phyloP scores from a whole-genome alignment of 2,113 vertebrate species.

The Onychostruthus taczanowskii region DNA sequence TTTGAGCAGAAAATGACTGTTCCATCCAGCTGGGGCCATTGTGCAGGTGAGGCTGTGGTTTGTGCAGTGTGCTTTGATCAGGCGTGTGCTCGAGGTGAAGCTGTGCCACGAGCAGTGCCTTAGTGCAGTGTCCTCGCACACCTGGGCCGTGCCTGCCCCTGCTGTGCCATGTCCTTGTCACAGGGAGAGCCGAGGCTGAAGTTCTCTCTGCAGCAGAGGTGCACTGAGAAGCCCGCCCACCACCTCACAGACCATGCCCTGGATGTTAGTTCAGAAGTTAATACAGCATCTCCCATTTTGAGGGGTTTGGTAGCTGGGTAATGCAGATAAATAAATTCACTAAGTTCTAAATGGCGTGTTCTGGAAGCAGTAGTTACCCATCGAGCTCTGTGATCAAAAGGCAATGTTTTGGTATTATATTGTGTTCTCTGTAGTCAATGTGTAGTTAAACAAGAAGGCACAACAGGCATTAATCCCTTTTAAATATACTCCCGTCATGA shows the following conservation, averaged over 20 bases:
- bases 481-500: background rate
- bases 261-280: background rate
- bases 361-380: background rate
- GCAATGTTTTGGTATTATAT: background rate
- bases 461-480: background rate
- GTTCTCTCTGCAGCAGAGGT: background rate
- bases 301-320: background rate
- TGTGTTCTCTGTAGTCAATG: background rate
- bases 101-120: background rate
- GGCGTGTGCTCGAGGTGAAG: accelerated
- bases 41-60: background rate
- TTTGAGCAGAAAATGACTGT: background rate
- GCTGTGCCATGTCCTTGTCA: background rate
- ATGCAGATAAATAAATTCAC: background rate
- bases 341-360: background rate
- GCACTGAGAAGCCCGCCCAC: background rate
- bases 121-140: accelerated
- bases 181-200: accelerated
- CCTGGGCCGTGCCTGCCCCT: accelerated
- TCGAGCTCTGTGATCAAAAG: background rate
- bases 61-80: accelerated
- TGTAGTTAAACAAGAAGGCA: background rate
- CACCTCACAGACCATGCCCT: background rate
- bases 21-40: background rate
- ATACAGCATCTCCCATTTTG: background rate